Conservation (phyloP, 2,113 vertebrate genomes). For the Halcyon senegalensis region DNA sequence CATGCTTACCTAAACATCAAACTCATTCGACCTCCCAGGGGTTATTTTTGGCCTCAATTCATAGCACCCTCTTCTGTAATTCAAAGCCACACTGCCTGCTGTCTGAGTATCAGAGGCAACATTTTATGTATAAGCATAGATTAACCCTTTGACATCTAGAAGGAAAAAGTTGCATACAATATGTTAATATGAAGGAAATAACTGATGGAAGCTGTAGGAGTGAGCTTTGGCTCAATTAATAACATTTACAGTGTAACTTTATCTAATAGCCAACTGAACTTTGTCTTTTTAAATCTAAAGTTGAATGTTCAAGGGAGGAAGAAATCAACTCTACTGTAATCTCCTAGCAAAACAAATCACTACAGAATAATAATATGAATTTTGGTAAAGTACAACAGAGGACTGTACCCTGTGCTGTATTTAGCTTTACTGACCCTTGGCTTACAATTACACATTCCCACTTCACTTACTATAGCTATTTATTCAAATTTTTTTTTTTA, state of each 20-base stretch:
- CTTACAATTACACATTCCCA: not conserved
- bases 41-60: not conserved
- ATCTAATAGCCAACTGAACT: not conserved
- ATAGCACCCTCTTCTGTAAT: not conserved
- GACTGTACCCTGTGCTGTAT: not conserved
- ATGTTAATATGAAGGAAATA: not conserved
- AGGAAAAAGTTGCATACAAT: not conserved
- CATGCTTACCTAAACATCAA: not conserved
- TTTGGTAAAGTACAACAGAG: not conserved
- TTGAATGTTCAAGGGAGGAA: not conserved
- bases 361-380: not conserved
- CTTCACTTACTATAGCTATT: not conserved
- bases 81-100: not conserved
- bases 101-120: not conserved
- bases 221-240: not conserved
- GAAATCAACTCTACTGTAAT: not conserved
- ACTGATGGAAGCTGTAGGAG: not conserved
- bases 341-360: not conserved
- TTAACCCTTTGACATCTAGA: not conserved
- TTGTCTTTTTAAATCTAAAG: not conserved
- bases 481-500: not conserved
- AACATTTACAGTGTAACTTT: not conserved
- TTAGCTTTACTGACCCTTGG: conserved; percentile 25
- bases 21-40: not conserved
- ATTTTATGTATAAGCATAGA: not conserved